A percentile compares a stretch with the other conserved stretches of the same genome.
Conservation (phyloP, 2,113 vertebrate genomes). For the Anguilla japonica region DNA sequence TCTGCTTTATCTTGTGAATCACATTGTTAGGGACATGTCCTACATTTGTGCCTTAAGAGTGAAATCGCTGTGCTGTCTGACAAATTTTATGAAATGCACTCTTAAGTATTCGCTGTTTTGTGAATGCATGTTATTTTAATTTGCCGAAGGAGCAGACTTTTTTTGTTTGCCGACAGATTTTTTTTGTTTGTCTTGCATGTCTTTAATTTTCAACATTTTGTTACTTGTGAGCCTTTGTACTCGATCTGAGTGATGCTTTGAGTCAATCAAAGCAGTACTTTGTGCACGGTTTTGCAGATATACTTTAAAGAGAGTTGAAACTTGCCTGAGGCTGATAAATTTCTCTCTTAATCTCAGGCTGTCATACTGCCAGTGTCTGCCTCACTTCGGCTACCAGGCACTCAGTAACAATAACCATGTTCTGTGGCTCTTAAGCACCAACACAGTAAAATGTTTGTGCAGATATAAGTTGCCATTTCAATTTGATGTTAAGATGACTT, state of each 20-base stretch:
- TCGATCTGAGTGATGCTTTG: background rate
- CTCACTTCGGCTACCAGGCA: conserved; percentile 19
- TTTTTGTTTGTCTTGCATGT: background rate
- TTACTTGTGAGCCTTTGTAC: conserved; percentile 8
- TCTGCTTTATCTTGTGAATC: background rate
- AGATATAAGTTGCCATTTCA: background rate
- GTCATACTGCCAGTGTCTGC: conserved; percentile 29
- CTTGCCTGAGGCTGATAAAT: conserved; percentile 26
- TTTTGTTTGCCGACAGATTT: background rate
- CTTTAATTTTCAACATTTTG: conserved; percentile 18
- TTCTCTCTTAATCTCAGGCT: conserved; percentile 27
- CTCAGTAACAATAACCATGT: conserved; percentile 9
- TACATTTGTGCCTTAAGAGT: background rate
- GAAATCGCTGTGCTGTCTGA: background rate
- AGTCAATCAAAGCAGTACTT: conserved; percentile 17
- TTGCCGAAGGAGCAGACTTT: conserved; percentile 6
- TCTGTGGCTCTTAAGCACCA: background rate
- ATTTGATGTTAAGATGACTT: background rate
- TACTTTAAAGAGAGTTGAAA: conserved; percentile 18
- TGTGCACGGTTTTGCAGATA: conserved; percentile 19
- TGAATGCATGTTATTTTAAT: background rate
- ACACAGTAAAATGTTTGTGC: background rate
- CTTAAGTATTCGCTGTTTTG: background rate
- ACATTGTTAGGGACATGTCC: background rate
- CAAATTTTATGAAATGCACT: background rate